Conservation (phyloP, 2,888 invertebrate genomes). For the Hermodice carunculata region DNA sequence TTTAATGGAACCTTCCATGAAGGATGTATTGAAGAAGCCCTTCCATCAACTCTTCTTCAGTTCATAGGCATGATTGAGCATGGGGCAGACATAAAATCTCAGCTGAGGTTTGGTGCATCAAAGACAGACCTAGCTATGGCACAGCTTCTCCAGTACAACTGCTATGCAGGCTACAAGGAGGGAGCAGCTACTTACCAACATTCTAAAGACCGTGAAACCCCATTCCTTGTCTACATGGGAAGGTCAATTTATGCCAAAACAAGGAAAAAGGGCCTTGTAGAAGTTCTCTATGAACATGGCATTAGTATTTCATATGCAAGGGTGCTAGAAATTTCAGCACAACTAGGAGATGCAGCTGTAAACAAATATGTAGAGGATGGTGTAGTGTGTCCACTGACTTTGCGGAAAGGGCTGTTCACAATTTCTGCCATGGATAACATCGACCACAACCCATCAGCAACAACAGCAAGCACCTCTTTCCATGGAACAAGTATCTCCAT, state of each 20-base stretch:
- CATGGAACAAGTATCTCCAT: constrained; percentile 42
- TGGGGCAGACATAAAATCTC: constrained; percentile 31
- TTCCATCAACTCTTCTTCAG: constrained; percentile 28
- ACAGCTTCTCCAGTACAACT: constrained; percentile 32
- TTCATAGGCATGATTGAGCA: constrained; percentile 27
- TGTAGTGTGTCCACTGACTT: constrained; percentile 23
- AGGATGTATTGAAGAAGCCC: constrained; percentile 23
- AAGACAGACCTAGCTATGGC: constrained; percentile 28
- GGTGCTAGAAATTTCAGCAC: constrained; percentile 42
- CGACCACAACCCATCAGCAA: constrained; percentile 41
- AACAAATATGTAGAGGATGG: constrained; percentile 25
- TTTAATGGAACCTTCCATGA: constrained; percentile 35
- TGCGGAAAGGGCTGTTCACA: constrained; percentile 39
- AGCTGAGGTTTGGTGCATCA: constrained; percentile 22
- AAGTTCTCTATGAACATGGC: constrained; percentile 40
- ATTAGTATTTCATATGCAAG: constrained; percentile 44
- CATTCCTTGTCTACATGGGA: constrained; percentile 36
- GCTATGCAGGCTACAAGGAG: constrained; percentile 18
- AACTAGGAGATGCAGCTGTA: constrained; percentile 29
- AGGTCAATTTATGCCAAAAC: constrained; percentile 40
- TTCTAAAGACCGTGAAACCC: constrained; percentile 19
- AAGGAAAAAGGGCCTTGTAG: constrained; percentile 35
- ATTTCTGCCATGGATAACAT: constrained; percentile 44
- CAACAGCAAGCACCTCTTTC: constrained; percentile 33
- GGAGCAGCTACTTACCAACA: constrained; percentile 20